These are phyloP conservation scores for Ornithorhynchus anatinus DNA, from an alignment of 2,113 vertebrate species.

Conservation along the genomic window DNA sequence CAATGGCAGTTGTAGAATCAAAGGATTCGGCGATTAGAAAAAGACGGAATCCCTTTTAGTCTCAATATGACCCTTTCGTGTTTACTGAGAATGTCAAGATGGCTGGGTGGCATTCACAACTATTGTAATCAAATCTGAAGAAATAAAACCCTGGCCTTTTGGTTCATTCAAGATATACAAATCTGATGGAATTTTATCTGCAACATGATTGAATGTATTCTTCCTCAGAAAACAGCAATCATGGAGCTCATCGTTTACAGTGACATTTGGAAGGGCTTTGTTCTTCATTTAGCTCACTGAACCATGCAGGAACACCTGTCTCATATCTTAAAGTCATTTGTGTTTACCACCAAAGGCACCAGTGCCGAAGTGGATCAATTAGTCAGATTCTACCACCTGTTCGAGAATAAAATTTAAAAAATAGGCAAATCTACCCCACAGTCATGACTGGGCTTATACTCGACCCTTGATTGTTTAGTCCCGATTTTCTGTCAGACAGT, in stretches of 20 bases:
- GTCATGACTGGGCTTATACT: neutral
- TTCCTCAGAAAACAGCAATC: conserved; percentile 25
- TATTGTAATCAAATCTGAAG: conserved; percentile 29
- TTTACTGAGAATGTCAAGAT: conserved; percentile 15
- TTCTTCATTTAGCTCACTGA: conserved; percentile 54
- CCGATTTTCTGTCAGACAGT: neutral
- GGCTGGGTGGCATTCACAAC: conserved; percentile 10
- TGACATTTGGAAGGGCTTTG: conserved; percentile 37
- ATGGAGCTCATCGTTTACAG: conserved; percentile 51
- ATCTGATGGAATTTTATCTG: conserved; percentile 47
- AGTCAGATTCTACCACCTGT: conserved; percentile 31
- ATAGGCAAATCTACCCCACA: neutral
- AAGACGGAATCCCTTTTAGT: conserved; percentile 29
- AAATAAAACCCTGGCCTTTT: conserved; percentile 19
- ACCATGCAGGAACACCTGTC: conserved; percentile 62
- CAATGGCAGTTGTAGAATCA: conserved; percentile 15
- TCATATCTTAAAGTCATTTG: conserved; percentile 33
- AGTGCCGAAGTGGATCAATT: conserved; percentile 17
- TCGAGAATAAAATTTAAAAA: neutral
- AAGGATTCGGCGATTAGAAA: neutral
- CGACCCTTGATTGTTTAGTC: neutral
- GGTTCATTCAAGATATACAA: conserved; percentile 45
- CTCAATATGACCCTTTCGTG: conserved; percentile 10
- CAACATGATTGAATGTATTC: conserved; percentile 41
- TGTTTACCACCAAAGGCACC: conserved; percentile 55